Evolutionary conservation across 2,888 invertebrate genomes (phyloP).

Genomic region (Lithophane socia): DNA sequence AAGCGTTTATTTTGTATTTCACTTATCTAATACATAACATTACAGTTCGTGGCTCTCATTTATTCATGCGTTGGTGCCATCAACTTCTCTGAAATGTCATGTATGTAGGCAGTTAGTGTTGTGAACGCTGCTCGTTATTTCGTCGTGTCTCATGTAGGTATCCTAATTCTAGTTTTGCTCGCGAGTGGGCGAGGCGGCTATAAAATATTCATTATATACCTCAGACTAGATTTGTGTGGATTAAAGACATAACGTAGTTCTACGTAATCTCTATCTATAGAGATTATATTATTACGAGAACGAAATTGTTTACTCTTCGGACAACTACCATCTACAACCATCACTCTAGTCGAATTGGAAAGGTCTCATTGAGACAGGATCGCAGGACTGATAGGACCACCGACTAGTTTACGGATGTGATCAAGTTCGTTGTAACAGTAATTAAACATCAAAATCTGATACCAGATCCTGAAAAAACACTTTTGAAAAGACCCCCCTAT

Average conservation of each 20-base stretch:
- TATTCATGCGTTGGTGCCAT: slow-evolving; percentile 18
- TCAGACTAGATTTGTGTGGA: slow-evolving; percentile 1
- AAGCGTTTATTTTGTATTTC: slow-evolving; percentile 39
- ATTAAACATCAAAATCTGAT: background rate
- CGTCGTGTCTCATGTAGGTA: slow-evolving; percentile 38
- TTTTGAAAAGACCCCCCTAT: background rate
- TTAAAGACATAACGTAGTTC: slow-evolving; percentile 5
- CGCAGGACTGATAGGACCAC: background rate
- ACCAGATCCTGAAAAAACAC: background rate
- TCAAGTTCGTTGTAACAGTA: background rate
- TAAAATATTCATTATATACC: slow-evolving; percentile 23
- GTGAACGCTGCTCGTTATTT: slow-evolving; percentile 23
- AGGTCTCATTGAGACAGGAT: background rate
- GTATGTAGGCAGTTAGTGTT: slow-evolving; percentile 34
- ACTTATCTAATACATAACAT: slow-evolving; percentile 39
- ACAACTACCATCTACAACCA: background rate
- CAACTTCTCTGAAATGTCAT: slow-evolving; percentile 18
- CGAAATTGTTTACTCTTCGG: background rate
- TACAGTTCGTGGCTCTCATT: slow-evolving; percentile 20
- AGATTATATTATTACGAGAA: background rate
- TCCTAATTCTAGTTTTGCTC: slow-evolving; percentile 37
- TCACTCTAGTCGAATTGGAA: background rate
- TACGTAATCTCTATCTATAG: no score
- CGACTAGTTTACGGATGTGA: background rate
- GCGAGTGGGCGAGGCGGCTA: slow-evolving; percentile 46